phyloP scores from a whole-genome alignment of 1,140 invertebrate species.

The Venustaconcha ellipsiformis region DNA sequence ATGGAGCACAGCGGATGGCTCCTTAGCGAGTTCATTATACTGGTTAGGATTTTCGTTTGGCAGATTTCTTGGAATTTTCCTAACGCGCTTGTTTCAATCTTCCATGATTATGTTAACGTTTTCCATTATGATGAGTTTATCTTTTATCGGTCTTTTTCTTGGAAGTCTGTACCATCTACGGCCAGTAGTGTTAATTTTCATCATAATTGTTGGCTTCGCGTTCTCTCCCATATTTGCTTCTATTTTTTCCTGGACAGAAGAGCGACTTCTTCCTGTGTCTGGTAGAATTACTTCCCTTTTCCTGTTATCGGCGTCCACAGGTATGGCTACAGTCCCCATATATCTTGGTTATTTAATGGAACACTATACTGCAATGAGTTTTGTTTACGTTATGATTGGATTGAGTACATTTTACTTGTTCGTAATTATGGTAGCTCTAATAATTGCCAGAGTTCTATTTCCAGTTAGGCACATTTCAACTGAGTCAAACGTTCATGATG shows the following conservation, averaged over 20 bases:
- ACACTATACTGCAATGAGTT: slow-evolving; percentile 24
- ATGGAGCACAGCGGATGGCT: slow-evolving; percentile 43
- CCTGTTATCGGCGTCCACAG: slow-evolving; percentile 7
- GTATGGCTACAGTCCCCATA: slow-evolving; percentile 2
- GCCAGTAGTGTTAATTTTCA: slow-evolving; percentile 20
- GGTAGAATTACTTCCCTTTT: slow-evolving; percentile 16
- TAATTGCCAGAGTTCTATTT: too few species aligned
- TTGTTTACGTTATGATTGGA: slow-evolving; percentile 14
- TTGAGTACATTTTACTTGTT: slow-evolving; percentile 1
- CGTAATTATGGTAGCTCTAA: background rate
- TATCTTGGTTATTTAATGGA: slow-evolving; percentile 31
- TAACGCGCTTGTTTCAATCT: slow-evolving; percentile 31
- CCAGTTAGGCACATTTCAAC: too few species aligned
- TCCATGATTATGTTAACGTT: slow-evolving; percentile 35
- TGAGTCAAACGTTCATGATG: too few species aligned
- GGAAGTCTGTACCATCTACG: slow-evolving; percentile 1
- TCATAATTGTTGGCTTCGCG: slow-evolving; percentile 14
- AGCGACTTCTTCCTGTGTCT: slow-evolving; percentile 10
- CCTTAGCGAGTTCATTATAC: slow-evolving; percentile 40
- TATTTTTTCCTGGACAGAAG: slow-evolving; percentile 21
- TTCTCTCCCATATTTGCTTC: slow-evolving; percentile 24
- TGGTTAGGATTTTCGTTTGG: slow-evolving; percentile 44
- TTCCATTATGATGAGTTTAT: slow-evolving; percentile 20
- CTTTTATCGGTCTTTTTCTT: slow-evolving; percentile 35
- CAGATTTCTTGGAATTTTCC: slow-evolving; percentile 42